Evolutionary conservation across 2,113 vertebrate genomes (phyloP).

Genomic region (Fukomys damarensis): DNA sequence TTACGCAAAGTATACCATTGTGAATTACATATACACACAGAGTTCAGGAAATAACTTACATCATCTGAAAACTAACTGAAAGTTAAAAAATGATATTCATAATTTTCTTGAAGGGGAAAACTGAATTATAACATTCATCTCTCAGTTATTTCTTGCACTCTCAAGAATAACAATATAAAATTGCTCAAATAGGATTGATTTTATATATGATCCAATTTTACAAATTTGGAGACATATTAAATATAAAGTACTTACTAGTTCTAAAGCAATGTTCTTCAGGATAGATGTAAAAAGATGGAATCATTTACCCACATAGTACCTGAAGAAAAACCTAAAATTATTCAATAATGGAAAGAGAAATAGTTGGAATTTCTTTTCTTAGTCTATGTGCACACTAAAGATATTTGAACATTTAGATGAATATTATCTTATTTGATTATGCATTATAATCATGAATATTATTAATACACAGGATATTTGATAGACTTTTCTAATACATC

Average conservation of each 20-base stretch:
- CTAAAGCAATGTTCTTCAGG: background rate
- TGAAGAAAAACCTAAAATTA: background rate
- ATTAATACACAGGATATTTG: background rate
- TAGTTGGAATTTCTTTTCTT: background rate
- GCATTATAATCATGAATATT: background rate
- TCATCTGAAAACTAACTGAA: constrained; percentile 53
- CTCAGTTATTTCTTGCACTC: constrained; percentile 57
- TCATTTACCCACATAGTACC: background rate
- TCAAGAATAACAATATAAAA: constrained; percentile 71
- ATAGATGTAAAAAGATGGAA: background rate
- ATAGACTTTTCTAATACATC: background rate
- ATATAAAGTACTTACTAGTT: constrained; percentile 60
- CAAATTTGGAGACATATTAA: constrained; percentile 38
- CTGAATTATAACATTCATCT: constrained; percentile 76
- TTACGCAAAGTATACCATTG: background rate
- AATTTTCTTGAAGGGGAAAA: constrained; percentile 64
- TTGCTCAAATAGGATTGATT: constrained; percentile 65
- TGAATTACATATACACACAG: background rate
- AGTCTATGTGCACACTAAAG: background rate
- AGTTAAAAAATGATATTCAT: constrained; percentile 71
- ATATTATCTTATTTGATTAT: background rate
- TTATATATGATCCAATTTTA: constrained; percentile 63
- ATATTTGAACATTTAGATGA: background rate
- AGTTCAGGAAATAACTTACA: background rate
- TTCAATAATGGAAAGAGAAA: background rate